phyloP scores from a whole-genome alignment of 1,140 invertebrate species.

The Apis mellifera region Amel_HAv3.1 CM009937.2:10221001-10221500 shows the following conservation, averaged over 20 bases:
- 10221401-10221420: slow-evolving; percentile 47
- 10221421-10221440: slow-evolving; percentile 25
- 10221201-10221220: slow-evolving; percentile 51
- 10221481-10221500: slow-evolving; percentile 18
- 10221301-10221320: slow-evolving; percentile 14
- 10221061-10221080: slow-evolving; percentile 19
- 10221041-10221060: slow-evolving; percentile 12
- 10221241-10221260: slow-evolving; percentile 1
- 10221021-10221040: slow-evolving; percentile 7
- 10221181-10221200: slow-evolving; percentile 43
- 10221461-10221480: slow-evolving; percentile 40
- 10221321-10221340: slow-evolving; percentile 28
- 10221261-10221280: too few species aligned
- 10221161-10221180: slow-evolving; percentile 25
- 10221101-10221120: slow-evolving; percentile 48
- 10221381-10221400: slow-evolving; percentile 36
- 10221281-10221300: background rate
- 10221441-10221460: slow-evolving; percentile 21
- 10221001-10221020: slow-evolving; percentile 21
- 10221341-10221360: background rate
- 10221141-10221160: slow-evolving; percentile 48
- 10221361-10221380: background rate
- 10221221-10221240: background rate
- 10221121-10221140: slow-evolving; percentile 51
- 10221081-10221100: slow-evolving; percentile 8